Percentiles rank a stretch among this genome's conserved stretches.
Evolutionary conservation across 1,140 invertebrate species (phyloP).

Genomic region (Pseudomyrmex flavicornis): DNA sequence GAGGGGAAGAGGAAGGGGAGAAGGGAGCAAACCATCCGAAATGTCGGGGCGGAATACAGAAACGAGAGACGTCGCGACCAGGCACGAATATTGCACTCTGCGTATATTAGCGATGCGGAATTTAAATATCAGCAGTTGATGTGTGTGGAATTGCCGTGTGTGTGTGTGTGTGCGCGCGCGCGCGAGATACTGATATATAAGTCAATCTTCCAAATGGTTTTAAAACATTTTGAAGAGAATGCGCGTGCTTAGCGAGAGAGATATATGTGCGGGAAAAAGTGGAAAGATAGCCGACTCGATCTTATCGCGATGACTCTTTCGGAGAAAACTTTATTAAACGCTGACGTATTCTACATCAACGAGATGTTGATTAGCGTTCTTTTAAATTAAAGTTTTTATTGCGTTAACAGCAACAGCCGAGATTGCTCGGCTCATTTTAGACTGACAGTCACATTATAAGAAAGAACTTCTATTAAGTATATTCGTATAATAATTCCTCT

Average conservation of each 20-base stretch:
- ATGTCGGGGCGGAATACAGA: conserved; percentile 6
- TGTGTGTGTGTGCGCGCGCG: not conserved
- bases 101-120: conserved; percentile 14
- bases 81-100: conserved; percentile 50
- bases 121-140: conserved; percentile 23
- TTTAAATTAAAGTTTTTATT: conserved; percentile 61
- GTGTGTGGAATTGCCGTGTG: not conserved
- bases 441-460: not conserved
- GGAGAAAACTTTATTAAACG: not conserved
- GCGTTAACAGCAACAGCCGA: conserved; percentile 27
- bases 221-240: not conserved
- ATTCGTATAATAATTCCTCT: not conserved
- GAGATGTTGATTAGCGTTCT: conserved; percentile 46
- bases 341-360: conserved; percentile 1
- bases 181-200: not conserved
- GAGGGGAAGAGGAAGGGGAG: conserved; percentile 15
- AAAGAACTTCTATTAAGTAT: conserved; percentile 10
- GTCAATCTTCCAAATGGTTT: not conserved
- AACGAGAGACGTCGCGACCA: conserved; percentile 58
- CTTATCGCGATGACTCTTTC: not conserved
- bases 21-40: not conserved
- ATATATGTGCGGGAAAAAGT: not conserved
- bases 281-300: not conserved
- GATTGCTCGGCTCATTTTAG: not conserved
- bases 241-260: not conserved